Evolutionary conservation across 1,140 invertebrate genomes (phyloP), one percentile per base, ranked within the genome.

Genomic region (Copidosoma floridanum): DNA sequence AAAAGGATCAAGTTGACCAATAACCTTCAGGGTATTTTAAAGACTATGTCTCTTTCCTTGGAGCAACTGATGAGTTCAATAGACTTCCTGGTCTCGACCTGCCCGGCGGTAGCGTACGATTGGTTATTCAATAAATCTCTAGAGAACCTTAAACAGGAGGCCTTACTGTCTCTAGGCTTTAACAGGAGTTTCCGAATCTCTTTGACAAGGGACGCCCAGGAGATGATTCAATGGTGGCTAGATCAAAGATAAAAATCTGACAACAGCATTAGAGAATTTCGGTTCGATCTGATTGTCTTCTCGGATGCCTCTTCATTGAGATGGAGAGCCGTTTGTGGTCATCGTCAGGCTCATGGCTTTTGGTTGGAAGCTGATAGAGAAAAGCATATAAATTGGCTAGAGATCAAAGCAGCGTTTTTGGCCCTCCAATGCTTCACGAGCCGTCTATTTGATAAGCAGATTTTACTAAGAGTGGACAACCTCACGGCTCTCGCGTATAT

Each of bases 381-480:
- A 10, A 52, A 71, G 58, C 55, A 24, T 29, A 79, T 78, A 23
- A 77, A 79, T 66, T n/a, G n/a, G n/a, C n/a, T n/a, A n/a, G n/a
- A n/a, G n/a, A n/a, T n/a, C n/a, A n/a, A n/a, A n/a, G n/a, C 77
- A 1, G 65, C 58, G 3, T 75, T 74, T 61, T 35, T 71, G 6
- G 69, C 60, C 0, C 26, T 78, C n/a, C 74, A 77, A 65, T 67
- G 56, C 29, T 78, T 77, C 65, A 72, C 68, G 11, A 47, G 18
- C 7, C 43, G 72, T 18, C 6, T 52, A 46, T 16, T 24, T 56
- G 65, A 73, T 55, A 71, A 68, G 57, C n/a, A 67, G 14, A 74
- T 76, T 43, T 58, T 73, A 44, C 35, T 73, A 21, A 61, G 75
- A 16, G 46, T 72, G n/a, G n/a, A n/a, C n/a, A n/a, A n/a, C n/a